These are phyloP conservation scores for Caenorhabditis inopinata DNA, from an alignment of 1,140 invertebrate genomes.

Conservation along the genomic window DNA sequence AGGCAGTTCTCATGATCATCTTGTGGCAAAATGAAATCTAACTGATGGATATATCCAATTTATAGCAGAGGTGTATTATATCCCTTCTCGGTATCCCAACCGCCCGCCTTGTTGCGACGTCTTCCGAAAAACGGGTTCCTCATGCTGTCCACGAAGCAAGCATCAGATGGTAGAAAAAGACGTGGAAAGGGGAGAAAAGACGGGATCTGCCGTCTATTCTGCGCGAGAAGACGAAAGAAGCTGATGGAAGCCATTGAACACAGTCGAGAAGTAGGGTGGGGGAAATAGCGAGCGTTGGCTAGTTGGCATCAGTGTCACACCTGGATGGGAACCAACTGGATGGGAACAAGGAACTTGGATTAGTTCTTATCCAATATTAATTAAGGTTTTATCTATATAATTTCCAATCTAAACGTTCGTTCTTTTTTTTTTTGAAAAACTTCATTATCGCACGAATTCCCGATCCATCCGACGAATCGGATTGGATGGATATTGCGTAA, in stretches of 20 bases:
- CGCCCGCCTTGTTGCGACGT: slow-evolving; percentile 24
- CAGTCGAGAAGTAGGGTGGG: no score
- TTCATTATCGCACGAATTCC: background rate
- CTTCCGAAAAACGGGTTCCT: background rate
- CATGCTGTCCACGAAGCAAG: background rate
- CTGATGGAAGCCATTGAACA: background rate
- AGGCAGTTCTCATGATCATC: background rate
- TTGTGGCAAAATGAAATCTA: background rate
- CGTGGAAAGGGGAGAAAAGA: background rate
- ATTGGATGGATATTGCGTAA: slow-evolving; percentile 31
- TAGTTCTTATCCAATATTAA: background rate
- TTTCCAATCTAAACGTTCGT: background rate
- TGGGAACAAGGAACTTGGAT: background rate
- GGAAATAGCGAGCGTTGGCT: no score
- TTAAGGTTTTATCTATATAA: no score
- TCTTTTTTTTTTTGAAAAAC: background rate
- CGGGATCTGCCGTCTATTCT: background rate
- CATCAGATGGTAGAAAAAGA: slow-evolving; percentile 28
- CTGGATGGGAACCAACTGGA: background rate
- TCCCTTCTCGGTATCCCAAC: slow-evolving; percentile 16
- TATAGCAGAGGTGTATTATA: slow-evolving; percentile 27
- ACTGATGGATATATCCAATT: background rate
- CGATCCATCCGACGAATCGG: slow-evolving; percentile 1
- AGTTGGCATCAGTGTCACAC: background rate
- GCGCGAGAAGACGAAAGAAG: background rate